A percentile compares a stretch with the other conserved stretches of the same genome.
These are phyloP conservation scores for Sitobion miscanthi DNA, from an alignment of 1,140 invertebrate species.

Conservation along the genomic window DNA sequence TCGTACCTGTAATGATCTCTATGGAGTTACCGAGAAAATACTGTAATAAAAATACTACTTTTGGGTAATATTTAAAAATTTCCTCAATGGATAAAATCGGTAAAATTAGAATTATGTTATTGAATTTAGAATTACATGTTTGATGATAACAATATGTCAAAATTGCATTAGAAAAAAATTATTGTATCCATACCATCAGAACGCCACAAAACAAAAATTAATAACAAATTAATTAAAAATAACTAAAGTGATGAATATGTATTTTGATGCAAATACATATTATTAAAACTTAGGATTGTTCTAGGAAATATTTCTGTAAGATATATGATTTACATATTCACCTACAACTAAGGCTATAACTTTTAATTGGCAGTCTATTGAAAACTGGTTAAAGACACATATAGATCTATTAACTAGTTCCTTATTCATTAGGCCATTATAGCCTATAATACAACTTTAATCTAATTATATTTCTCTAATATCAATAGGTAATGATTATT, in stretches of 20 bases:
- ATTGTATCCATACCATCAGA: not conserved
- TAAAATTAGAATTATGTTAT: not conserved
- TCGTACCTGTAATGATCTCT: not conserved
- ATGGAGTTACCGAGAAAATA: not conserved
- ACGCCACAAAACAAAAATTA: not conserved
- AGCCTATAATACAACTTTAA: not conserved
- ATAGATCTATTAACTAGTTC: not conserved
- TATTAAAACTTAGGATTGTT: not conserved
- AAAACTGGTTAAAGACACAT: too few relatives aligned
- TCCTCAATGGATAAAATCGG: not conserved
- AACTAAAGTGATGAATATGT: not conserved
- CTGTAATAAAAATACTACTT: not conserved
- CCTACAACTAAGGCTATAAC: not conserved
- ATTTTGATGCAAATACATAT: not conserved
- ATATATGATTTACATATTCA: not conserved
- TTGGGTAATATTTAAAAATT: not conserved
- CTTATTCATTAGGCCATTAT: not conserved
- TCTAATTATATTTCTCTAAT: not conserved
- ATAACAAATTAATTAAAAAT: not conserved
- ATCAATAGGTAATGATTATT: not conserved
- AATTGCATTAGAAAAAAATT: not conserved
- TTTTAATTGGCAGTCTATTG: not conserved
- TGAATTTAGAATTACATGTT: not conserved
- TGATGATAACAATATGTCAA: not conserved
- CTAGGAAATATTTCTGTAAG: not conserved